Conservation (phyloP, 53 echinoderm and acorn worm species). For the Paelopatides confundens region DNA sequence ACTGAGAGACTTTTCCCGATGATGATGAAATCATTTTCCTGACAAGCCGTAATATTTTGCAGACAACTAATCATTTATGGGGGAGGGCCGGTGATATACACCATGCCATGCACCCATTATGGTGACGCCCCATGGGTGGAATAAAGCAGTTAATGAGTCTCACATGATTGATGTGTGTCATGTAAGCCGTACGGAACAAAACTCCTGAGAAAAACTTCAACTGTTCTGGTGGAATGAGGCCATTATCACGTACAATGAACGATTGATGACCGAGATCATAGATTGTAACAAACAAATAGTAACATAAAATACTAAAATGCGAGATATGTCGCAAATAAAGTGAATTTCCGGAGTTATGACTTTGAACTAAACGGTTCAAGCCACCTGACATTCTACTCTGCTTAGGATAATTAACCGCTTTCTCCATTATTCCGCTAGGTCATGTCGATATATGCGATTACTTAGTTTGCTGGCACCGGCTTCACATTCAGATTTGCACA, state of each 20-base stretch:
- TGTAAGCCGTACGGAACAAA: background rate
- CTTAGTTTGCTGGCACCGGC: background rate
- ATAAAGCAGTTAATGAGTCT: too few species aligned
- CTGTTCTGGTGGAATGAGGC: conserved; percentile 12
- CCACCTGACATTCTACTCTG: background rate
- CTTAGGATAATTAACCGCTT: background rate
- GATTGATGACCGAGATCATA: background rate
- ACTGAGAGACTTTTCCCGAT: too few species aligned
- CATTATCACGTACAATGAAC: background rate
- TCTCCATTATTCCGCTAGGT: background rate
- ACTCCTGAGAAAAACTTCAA: conserved; percentile 13
- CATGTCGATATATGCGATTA: background rate
- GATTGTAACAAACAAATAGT: background rate
- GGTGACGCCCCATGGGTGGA: too few species aligned
- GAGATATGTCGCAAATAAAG: background rate
- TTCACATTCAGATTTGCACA: too few species aligned
- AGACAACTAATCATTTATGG: too few species aligned
- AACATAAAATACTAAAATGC: background rate
- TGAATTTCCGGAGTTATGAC: background rate
- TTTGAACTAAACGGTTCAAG: background rate
- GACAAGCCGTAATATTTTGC: too few species aligned
- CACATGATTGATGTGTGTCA: conserved; percentile 34
- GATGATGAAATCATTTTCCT: too few species aligned
- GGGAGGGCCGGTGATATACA: too few species aligned
- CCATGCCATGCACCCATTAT: too few species aligned